Percentiles rank a stretch among this genome's conserved stretches.
Evolutionary conservation across 2,113 vertebrate species (phyloP).

Genomic region (Pachyramphus minor): DNA sequence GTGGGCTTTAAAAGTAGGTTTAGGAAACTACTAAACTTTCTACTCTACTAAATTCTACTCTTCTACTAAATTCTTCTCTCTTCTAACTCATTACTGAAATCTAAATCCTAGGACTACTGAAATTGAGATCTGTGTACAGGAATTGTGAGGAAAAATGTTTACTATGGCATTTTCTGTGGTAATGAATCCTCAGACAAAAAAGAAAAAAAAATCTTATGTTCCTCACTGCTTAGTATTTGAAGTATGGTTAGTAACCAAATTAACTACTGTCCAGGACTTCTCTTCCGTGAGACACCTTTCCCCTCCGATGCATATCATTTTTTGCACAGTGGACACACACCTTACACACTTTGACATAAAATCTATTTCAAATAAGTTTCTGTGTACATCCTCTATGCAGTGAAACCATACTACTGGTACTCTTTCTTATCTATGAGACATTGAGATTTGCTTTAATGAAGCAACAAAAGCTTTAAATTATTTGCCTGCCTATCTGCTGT

Average conservation of each 20-base stretch:
- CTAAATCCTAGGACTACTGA: background rate
- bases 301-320: background rate
- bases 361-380: background rate
- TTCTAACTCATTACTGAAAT: background rate
- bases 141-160: background rate
- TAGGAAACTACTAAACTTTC: background rate
- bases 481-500: background rate
- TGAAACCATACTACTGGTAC: background rate
- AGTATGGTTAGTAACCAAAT: background rate
- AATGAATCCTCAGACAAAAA: background rate
- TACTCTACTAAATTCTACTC: no score
- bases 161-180: background rate
- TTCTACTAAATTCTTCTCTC: background rate
- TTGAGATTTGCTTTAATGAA: background rate
- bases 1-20: background rate
- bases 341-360: background rate
- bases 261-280: background rate
- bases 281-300: background rate
- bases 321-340: background rate
- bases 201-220: background rate
- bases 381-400: background rate
- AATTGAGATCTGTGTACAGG: background rate
- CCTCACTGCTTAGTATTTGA: background rate
- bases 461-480: background rate
- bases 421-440: background rate